Evolutionary conservation across 2,797 vertebrate genomes (phyloP).

Genomic region (Chelidonichthys spinosus): DNA sequence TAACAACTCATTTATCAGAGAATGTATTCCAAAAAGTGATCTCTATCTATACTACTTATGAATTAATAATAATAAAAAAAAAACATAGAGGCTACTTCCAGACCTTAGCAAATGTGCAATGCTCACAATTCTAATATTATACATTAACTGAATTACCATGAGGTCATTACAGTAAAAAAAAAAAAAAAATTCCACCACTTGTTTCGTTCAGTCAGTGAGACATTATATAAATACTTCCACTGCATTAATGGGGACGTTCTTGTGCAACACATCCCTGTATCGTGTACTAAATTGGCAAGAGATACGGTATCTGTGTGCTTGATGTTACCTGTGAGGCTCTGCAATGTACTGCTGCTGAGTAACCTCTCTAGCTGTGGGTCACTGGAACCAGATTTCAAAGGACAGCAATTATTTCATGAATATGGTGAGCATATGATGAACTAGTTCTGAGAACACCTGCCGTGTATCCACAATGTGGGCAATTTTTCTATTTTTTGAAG

Average conservation of each 20-base stretch:
- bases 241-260: background rate
- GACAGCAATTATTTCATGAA: slow-evolving; percentile 5
- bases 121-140: background rate
- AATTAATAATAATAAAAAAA: background rate
- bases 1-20: too few species aligned
- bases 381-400: background rate
- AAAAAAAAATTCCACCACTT: background rate
- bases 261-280: background rate
- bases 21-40: too few species aligned
- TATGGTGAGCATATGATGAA: background rate
- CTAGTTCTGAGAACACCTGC: slow-evolving; percentile 1
- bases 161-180: slow-evolving; percentile 8
- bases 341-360: background rate
- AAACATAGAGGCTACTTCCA: background rate
- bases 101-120: background rate
- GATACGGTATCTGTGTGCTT: background rate
- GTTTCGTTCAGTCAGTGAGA: slow-evolving; percentile 5
- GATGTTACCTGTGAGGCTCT: background rate
- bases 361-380: background rate
- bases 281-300: background rate
- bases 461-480: background rate
- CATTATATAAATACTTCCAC: slow-evolving; percentile 4
- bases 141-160: background rate
- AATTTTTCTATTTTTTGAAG: background rate
- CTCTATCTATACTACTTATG: too few species aligned